Evolutionary conservation across 23 tunicate genomes (phyloP).

Genomic region (Phallusia fumigata): DNA sequence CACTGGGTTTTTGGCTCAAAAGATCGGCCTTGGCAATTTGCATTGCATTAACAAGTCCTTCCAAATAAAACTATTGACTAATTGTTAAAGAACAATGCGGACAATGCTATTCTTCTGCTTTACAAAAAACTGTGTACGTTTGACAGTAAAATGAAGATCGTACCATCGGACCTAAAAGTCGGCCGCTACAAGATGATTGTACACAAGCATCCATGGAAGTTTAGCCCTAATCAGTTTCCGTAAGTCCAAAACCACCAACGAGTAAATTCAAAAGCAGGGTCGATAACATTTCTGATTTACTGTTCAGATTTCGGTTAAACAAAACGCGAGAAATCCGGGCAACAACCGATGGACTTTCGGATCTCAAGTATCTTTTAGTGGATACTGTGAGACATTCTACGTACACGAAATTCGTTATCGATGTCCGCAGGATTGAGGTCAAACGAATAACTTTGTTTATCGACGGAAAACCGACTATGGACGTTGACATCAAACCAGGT

Average conservation of each 20-base stretch:
- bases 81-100: too few relatives aligned
- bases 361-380: conserved; percentile 52
- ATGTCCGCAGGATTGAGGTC: conserved; percentile 64
- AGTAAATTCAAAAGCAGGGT: neutral
- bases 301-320: conserved; percentile 46
- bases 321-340: conserved; percentile 61
- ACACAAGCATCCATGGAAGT: conserved; percentile 88
- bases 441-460: conserved; percentile 57
- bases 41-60: too few relatives aligned
- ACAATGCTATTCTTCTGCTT: too few relatives aligned
- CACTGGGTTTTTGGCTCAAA: too few relatives aligned
- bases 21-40: too few relatives aligned
- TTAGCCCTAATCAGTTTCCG: conserved; percentile 72
- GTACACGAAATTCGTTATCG: conserved; percentile 75
- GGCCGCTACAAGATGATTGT: conserved; percentile 87
- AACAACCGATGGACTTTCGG: conserved; percentile 61
- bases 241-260: conserved; percentile 26
- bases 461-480: conserved; percentile 66
- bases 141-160: conserved; percentile 62
- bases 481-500: conserved; percentile 56
- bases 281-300: neutral
- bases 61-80: too few relatives aligned
- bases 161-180: conserved; percentile 43
- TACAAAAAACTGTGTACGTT: neutral
- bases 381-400: conserved; percentile 5